These are phyloP conservation scores for Seira ritae DNA, from an alignment of 2,888 invertebrate species.

Conservation along the genomic window DNA sequence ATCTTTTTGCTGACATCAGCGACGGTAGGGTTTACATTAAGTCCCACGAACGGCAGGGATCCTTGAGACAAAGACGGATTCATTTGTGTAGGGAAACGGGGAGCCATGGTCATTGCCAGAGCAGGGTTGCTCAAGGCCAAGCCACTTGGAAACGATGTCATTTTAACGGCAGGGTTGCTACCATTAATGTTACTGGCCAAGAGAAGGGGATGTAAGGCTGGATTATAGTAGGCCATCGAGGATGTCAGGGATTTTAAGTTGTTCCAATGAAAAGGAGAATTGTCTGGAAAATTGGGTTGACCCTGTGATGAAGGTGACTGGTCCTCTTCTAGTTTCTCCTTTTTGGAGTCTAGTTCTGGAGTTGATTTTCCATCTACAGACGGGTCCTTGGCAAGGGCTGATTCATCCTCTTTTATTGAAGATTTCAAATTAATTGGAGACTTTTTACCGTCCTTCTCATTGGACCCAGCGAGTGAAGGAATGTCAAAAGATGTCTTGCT, in stretches of 20 bases:
- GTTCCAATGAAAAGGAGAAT: too few species aligned
- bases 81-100: conserved; percentile 2
- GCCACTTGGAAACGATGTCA: neutral
- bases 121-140: neutral
- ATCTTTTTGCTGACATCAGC: conserved; percentile 28
- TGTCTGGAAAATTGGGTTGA: too few species aligned
- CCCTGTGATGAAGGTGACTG: too few species aligned
- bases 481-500: conserved; percentile 35
- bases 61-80: conserved; percentile 6
- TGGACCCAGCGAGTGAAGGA: conserved; percentile 26
- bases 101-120: neutral
- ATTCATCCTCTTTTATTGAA: too few species aligned
- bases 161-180: too few species aligned
- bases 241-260: neutral
- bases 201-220: neutral
- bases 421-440: too few species aligned
- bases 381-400: neutral
- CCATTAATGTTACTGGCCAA: too few species aligned
- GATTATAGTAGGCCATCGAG: neutral
- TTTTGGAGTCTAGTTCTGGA: neutral
- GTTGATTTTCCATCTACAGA: neutral
- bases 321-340: neutral
- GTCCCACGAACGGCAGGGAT: neutral
- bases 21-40: neutral
- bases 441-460: conserved; percentile 31